Evolutionary conservation across 1,140 invertebrate species (phyloP).

Genomic region (Orchestia grillus): DNA sequence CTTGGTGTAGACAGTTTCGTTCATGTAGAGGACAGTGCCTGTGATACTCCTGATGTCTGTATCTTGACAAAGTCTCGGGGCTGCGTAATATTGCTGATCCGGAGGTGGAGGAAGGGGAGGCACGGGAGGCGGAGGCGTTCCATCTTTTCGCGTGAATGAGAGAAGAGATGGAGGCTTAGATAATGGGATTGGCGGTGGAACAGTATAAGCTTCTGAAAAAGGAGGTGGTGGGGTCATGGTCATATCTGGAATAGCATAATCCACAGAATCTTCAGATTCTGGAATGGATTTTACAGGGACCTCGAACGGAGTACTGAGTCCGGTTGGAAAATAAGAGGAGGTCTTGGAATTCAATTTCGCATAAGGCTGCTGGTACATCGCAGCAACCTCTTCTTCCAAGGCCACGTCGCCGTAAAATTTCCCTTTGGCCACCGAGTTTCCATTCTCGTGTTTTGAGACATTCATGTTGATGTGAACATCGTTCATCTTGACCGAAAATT

Average conservation of each 20-base stretch:
- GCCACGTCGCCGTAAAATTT: constrained; percentile 75
- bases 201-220: constrained; percentile 73
- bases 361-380: constrained; percentile 71
- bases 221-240: constrained; percentile 75
- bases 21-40: constrained; percentile 73
- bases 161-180: constrained; percentile 67
- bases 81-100: constrained; percentile 65
- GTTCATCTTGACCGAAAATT: constrained; percentile 70
- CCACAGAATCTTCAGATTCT: constrained; percentile 67
- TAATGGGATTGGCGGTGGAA: constrained; percentile 68
- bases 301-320: constrained; percentile 74
- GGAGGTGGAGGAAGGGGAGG: constrained; percentile 65
- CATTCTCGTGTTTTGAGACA: constrained; percentile 57
- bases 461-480: constrained; percentile 70
- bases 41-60: constrained; percentile 73
- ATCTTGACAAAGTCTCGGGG: constrained; percentile 75
- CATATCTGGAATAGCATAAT: constrained; percentile 66
- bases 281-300: constrained; percentile 74
- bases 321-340: constrained; percentile 69
- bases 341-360: constrained; percentile 67
- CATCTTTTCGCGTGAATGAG: constrained; percentile 48
- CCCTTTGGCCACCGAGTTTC: constrained; percentile 72
- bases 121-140: constrained; percentile 71
- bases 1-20: constrained; percentile 68
- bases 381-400: constrained; percentile 73